phyloP scores from a whole-genome alignment of 2,797 vertebrate genomes.

The Pipistrellus pipistrellus region DNA sequence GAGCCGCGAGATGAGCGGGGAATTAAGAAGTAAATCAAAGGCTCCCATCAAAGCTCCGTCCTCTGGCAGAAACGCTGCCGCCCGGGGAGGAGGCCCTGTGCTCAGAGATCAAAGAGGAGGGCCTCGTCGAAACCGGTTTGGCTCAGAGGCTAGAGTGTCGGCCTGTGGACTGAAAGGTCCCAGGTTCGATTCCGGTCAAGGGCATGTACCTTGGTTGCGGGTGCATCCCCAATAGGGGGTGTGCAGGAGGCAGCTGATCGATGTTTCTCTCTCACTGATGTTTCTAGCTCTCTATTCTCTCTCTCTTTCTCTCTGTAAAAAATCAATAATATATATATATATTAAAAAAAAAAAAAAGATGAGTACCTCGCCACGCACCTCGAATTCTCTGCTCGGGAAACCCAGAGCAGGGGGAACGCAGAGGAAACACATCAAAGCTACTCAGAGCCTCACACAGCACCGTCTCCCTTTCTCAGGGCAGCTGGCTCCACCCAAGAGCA shows the following conservation, averaged over 20 bases:
- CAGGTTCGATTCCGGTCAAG: no score
- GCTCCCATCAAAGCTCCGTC: slow-evolving; percentile 53
- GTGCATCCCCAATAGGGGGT: no score
- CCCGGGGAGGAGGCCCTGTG: neutral
- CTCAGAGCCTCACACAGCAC: neutral
- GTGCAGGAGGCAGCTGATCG: no score
- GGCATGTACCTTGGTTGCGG: no score
- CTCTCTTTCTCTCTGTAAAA: no score
- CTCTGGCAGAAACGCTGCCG: neutral
- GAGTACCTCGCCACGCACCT: neutral
- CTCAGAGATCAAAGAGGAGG: slow-evolving; percentile 52
- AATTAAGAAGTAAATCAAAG: slow-evolving; percentile 69
- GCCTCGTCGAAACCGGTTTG: neutral
- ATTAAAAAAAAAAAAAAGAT: no score
- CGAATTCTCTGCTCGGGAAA: neutral
- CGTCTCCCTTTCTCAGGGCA: neutral
- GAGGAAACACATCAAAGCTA: neutral
- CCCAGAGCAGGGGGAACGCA: neutral
- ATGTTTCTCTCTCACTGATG: no score
- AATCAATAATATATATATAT: no score
- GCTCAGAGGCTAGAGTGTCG: no score
- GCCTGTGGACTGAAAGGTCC: no score
- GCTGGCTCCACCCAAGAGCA: neutral
- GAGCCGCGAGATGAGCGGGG: slow-evolving; percentile 37
- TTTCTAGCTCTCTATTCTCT: no score